Evolutionary conservation across 1,140 invertebrate species (phyloP).

Genomic region (Eurosta solidaginis): DNA sequence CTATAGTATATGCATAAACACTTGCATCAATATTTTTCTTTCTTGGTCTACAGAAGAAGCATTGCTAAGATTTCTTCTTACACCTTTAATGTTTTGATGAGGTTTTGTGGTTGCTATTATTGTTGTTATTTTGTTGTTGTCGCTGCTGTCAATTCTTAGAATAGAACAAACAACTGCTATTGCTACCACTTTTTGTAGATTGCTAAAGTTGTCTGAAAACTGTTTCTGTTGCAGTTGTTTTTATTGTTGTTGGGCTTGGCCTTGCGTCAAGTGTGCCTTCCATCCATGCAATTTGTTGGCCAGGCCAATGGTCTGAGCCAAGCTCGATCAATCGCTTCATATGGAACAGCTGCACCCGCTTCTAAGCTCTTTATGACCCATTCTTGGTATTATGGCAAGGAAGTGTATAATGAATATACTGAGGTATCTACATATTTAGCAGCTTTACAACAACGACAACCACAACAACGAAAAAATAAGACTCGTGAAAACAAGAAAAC

Average conservation of each 20-base stretch:
- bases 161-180: constrained; percentile 5
- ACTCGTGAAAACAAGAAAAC: too few relatives aligned
- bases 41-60: not conserved
- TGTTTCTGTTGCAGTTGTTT: not conserved
- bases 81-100: not conserved
- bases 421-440: too few relatives aligned
- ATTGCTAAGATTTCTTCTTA: constrained; percentile 26
- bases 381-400: constrained; percentile 2
- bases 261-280: not conserved
- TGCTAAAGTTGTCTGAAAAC: not conserved
- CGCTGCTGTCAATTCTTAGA: not conserved
- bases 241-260: not conserved
- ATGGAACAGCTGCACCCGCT: constrained; percentile 12
- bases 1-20: not conserved
- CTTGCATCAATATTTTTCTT: not conserved
- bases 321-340: not conserved
- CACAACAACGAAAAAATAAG: too few relatives aligned
- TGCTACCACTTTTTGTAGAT: not conserved
- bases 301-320: too few relatives aligned
- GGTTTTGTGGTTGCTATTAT: constrained; percentile 3
- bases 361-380: not conserved
- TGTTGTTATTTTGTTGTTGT: constrained; percentile 10
- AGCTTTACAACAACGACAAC: too few relatives aligned
- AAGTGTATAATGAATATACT: not conserved
- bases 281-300: not conserved